A percentile compares a stretch with the other conserved stretches of the same genome.
These are phyloP conservation scores for Protula sp. DNA, from an alignment of 2,888 invertebrate genomes.

Conservation along the genomic window DNA sequence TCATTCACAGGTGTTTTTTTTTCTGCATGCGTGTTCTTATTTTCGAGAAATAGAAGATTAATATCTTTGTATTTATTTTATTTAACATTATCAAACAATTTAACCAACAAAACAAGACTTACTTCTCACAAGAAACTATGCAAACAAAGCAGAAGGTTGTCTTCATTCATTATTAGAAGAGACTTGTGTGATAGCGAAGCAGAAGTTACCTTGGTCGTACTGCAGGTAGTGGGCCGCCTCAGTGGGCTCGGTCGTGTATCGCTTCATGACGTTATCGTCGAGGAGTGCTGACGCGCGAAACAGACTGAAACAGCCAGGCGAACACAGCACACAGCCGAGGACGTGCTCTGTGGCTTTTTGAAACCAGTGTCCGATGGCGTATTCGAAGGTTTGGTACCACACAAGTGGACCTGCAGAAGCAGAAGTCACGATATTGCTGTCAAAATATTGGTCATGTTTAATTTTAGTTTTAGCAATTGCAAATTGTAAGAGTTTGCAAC, in stretches of 20 bases:
- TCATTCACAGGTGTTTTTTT: too few relatives aligned
- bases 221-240: conserved; percentile 35
- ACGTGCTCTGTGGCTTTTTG: conserved; percentile 88
- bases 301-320: conserved; percentile 40
- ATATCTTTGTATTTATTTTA: too few relatives aligned
- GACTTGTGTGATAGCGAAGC: too few relatives aligned
- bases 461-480: neutral
- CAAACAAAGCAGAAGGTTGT: too few relatives aligned
- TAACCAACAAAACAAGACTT: too few relatives aligned
- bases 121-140: too few relatives aligned
- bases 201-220: conserved; percentile 43
- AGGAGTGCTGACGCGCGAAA: conserved; percentile 37
- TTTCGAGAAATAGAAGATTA: too few relatives aligned
- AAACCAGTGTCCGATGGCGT: conserved; percentile 87
- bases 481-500: neutral
- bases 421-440: neutral
- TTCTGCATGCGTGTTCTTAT: too few relatives aligned
- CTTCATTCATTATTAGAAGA: too few relatives aligned
- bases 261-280: conserved; percentile 40
- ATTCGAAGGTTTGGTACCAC: conserved; percentile 85
- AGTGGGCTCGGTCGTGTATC: conserved; percentile 28
- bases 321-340: conserved; percentile 56
- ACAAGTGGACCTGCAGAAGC: conserved; percentile 66
- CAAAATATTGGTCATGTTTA: too few relatives aligned
- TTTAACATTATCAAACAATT: too few relatives aligned